Evolutionary conservation across 1,140 invertebrate genomes (phyloP).

Genomic region (Brachionus sp.): DNA sequence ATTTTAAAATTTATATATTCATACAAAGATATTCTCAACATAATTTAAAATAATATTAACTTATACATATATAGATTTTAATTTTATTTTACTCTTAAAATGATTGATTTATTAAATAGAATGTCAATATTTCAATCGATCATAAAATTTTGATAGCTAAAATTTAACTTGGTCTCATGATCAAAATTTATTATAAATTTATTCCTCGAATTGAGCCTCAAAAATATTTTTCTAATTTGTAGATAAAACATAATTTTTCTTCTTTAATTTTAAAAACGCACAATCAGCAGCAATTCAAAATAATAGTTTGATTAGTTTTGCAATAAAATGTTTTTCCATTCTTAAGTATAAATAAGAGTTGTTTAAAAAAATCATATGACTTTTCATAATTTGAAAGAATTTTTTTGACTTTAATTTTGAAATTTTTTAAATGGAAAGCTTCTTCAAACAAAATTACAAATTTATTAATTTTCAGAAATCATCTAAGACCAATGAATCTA

Average conservation of each 20-base stretch:
- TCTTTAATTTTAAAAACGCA: neutral
- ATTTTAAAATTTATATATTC: neutral
- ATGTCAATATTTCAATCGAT: neutral
- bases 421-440: neutral
- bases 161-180: neutral
- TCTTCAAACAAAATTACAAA: constrained; percentile 34
- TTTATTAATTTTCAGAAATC: constrained; percentile 20
- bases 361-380: neutral
- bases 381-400: neutral
- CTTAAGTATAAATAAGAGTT: neutral
- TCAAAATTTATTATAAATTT: neutral
- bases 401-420: neutral
- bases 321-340: neutral
- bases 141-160: neutral
- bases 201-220: neutral
- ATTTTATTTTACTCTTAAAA: neutral
- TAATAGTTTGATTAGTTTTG: neutral
- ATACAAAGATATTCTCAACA: neutral
- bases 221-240: neutral
- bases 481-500: neutral
- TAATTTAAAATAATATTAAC: constrained; percentile 31
- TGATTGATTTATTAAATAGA: neutral
- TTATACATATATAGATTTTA: neutral
- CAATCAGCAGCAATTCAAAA: neutral
- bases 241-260: neutral